These are phyloP conservation scores for Odocoileus virginianus DNA, from an alignment of 2,113 vertebrate genomes.

Conservation along the genomic window DNA sequence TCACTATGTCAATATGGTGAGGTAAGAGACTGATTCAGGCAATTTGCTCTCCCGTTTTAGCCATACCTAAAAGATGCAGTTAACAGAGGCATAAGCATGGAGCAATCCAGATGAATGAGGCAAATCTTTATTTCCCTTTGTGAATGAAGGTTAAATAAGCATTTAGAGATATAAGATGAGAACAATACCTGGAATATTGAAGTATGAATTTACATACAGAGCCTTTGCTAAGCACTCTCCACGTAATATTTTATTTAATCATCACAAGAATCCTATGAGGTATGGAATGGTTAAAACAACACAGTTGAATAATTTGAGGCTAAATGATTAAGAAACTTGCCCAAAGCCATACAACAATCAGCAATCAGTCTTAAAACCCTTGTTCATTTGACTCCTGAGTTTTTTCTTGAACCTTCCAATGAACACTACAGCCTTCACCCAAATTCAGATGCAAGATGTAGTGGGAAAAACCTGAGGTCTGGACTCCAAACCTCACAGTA, in stretches of 20 bases:
- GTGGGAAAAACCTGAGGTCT: neutral
- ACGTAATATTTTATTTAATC: neutral
- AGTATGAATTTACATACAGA: neutral
- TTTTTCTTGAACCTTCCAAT: neutral
- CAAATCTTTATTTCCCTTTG: neutral
- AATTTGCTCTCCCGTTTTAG: neutral
- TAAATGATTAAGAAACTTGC: neutral
- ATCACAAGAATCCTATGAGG: neutral
- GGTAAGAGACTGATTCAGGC: fast-evolving
- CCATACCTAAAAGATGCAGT: neutral
- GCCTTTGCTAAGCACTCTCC: neutral
- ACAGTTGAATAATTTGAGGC: neutral
- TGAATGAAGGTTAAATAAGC: neutral
- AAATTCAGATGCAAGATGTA: neutral
- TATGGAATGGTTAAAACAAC: neutral
- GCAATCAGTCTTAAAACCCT: neutral
- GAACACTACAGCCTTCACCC: neutral
- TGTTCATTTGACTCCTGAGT: neutral
- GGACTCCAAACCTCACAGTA: neutral
- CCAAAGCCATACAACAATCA: neutral
- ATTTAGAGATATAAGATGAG: neutral
- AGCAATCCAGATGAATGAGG: neutral
- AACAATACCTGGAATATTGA: neutral
- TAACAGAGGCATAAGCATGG: neutral
- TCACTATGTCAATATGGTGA: neutral